Percentiles rank a stretch among this genome's conserved stretches.
Conservation (phyloP, 2,113 vertebrate genomes). For the Eurystomus gularis region DNA sequence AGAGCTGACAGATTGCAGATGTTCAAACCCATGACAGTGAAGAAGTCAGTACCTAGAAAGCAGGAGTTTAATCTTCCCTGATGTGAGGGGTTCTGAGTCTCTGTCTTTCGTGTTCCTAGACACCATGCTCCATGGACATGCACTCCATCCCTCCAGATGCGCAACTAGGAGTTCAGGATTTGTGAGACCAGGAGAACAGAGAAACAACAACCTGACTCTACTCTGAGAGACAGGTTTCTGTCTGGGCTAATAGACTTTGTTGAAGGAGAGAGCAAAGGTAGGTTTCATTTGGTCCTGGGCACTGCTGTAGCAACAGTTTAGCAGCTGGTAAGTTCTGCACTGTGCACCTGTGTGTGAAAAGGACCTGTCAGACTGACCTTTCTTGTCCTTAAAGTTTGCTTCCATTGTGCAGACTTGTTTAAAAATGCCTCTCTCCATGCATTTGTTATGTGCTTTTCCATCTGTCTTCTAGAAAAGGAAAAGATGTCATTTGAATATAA, state of each 20-base stretch:
- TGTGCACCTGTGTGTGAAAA: background rate
- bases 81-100: accelerated
- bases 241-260: background rate
- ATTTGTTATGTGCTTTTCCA: background rate
- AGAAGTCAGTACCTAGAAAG: background rate
- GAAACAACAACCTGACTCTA: background rate
- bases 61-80: background rate
- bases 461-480: background rate
- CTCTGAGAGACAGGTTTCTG: background rate
- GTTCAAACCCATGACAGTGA: background rate
- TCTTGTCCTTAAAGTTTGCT: background rate
- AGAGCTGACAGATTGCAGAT: accelerated
- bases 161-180: background rate
- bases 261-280: background rate
- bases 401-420: background rate
- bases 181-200: background rate
- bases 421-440: background rate
- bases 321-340: background rate
- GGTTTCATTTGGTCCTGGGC: background rate
- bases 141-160: background rate
- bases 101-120: background rate
- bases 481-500: conserved; percentile 18
- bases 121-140: background rate
- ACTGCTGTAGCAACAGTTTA: background rate
- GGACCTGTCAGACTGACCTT: background rate